Evolutionary conservation across 1,140 invertebrate species (phyloP).

Genomic region (Drosophila aff.): DNA sequence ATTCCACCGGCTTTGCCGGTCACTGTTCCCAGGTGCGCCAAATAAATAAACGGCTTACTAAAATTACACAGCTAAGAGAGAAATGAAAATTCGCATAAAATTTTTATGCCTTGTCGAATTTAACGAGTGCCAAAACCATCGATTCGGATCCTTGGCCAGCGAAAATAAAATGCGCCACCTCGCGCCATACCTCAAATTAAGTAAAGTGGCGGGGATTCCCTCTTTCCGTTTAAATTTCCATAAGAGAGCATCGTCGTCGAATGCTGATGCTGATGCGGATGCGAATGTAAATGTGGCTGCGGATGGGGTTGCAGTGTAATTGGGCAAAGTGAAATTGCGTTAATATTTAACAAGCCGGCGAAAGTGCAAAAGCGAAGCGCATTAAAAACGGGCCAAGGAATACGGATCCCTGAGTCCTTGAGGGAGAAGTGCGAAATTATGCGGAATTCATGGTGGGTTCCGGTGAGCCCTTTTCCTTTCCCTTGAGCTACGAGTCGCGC

Average conservation of each 20-base stretch:
- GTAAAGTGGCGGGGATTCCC: constrained; percentile 46
- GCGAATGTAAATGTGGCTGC: constrained; percentile 20
- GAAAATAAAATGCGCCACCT: constrained; percentile 43
- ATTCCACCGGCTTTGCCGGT: constrained; percentile 25
- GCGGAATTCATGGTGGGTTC: constrained; percentile 37
- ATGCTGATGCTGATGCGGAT: constrained; percentile 19
- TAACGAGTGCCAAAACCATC: constrained; percentile 66
- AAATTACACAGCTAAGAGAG: constrained; percentile 50
- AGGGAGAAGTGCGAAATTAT: constrained; percentile 55
- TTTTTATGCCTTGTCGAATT: constrained; percentile 66
- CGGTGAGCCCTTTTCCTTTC: constrained; percentile 2
- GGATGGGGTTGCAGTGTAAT: constrained; percentile 76
- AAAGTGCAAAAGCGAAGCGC: constrained; percentile 65
- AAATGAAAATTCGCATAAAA: constrained; percentile 73
- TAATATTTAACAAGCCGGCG: constrained; percentile 78
- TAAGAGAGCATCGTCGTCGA: constrained; percentile 39
- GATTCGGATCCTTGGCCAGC: constrained; percentile 37
- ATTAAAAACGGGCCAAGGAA: constrained; percentile 41
- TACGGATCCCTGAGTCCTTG: constrained; percentile 38
- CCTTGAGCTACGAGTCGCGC: constrained; percentile 8
- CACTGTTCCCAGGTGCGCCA: constrained; percentile 58
- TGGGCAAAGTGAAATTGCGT: constrained; percentile 80
- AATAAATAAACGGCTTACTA: constrained; percentile 56
- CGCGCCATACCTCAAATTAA: constrained; percentile 54
- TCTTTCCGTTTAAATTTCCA: constrained; percentile 55